These are phyloP conservation scores for Drosophila limbata DNA, from an alignment of 2,888 invertebrate species.

Conservation along the genomic window DNA sequence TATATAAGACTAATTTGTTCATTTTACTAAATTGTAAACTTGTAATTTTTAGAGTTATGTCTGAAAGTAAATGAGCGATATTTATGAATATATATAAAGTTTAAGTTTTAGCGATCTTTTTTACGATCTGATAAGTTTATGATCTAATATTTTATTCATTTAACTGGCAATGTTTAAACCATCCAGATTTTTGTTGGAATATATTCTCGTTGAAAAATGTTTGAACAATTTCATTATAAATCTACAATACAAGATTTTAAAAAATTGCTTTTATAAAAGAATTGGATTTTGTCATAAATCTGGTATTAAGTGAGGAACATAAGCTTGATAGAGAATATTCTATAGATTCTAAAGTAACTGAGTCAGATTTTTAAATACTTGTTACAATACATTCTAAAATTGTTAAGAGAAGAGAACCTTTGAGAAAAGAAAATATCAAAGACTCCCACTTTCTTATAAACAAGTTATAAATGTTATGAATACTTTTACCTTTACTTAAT, in stretches of 20 bases:
- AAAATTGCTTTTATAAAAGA: too few relatives aligned
- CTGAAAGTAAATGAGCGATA: background rate
- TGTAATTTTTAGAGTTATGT: background rate
- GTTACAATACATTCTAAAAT: background rate
- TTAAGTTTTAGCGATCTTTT: slow-evolving; percentile 3
- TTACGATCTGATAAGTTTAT: slow-evolving; percentile 4
- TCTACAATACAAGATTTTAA: too few relatives aligned
- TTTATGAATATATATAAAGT: background rate
- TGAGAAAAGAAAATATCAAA: background rate
- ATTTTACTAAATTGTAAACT: background rate
- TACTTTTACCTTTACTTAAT: too few relatives aligned
- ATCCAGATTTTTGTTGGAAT: background rate
- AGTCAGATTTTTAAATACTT: background rate
- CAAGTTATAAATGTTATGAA: too few relatives aligned
- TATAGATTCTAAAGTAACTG: too few relatives aligned
- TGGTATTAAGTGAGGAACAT: too few relatives aligned
- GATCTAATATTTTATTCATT: slow-evolving; percentile 1
- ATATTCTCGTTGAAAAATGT: too few relatives aligned
- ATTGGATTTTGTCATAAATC: background rate
- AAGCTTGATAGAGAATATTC: too few relatives aligned
- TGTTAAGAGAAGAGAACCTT: background rate
- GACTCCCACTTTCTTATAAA: too few relatives aligned
- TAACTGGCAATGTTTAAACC: background rate
- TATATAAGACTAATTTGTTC: background rate
- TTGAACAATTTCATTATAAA: too few relatives aligned